These are phyloP conservation scores for Matsumurasca onukii DNA, from an alignment of 1,140 invertebrate species.

Conservation along the genomic window DNA sequence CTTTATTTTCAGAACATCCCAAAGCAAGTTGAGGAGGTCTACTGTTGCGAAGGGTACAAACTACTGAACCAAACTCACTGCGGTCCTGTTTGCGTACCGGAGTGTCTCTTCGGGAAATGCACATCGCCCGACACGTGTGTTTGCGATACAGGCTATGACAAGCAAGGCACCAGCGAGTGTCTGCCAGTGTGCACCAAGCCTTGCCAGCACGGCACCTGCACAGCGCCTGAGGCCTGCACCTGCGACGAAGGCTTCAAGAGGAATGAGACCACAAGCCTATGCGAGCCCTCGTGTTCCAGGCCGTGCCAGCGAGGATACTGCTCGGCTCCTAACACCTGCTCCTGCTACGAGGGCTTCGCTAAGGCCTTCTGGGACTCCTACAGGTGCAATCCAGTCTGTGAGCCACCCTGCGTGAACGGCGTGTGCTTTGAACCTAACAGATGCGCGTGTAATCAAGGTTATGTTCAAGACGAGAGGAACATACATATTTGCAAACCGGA, in stretches of 20 bases:
- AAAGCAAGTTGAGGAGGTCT: not conserved
- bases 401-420: not conserved
- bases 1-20: too few species aligned
- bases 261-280: not conserved
- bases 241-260: slow-evolving; percentile 6
- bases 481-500: not conserved
- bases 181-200: not conserved
- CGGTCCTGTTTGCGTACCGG: not conserved
- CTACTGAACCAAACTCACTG: not conserved
- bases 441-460: not conserved
- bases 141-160: not conserved
- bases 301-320: not conserved
- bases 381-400: slow-evolving; percentile 5
- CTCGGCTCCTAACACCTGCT: slow-evolving; percentile 8
- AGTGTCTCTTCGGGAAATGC: not conserved
- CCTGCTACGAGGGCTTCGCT: not conserved
- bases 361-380: slow-evolving; percentile 6
- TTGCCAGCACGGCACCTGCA: not conserved
- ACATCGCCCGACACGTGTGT: not conserved
- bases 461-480: not conserved
- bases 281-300: not conserved
- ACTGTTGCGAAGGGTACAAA: not conserved
- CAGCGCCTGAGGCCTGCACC: not conserved
- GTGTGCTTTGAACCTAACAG: not conserved
- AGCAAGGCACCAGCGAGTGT: not conserved